Evolutionary conservation across 2,888 invertebrate genomes (phyloP).

Genomic region (Toxonevra muliebris): DNA sequence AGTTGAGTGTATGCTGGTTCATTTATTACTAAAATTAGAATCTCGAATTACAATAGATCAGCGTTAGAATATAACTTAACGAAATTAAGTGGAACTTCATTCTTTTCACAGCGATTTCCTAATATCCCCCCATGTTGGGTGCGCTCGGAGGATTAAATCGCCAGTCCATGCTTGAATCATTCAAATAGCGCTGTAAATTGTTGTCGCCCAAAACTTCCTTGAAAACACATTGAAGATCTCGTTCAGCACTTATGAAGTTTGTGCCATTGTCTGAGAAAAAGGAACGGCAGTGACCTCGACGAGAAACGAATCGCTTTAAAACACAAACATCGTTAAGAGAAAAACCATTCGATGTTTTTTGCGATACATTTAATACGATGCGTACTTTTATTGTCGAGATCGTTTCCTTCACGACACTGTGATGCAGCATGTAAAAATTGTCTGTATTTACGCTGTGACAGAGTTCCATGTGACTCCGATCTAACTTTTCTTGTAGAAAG

Average conservation of each 20-base stretch:
- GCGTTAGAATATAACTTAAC: too few species aligned
- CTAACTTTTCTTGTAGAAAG: too few species aligned
- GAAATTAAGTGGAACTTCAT: too few species aligned
- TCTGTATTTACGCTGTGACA: too few species aligned
- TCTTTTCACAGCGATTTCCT: conserved; percentile 26
- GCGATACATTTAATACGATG: conserved; percentile 6
- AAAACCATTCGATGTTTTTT: neutral
- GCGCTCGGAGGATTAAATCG: conserved; percentile 28
- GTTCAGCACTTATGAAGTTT: conserved; percentile 8
- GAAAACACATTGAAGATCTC: neutral
- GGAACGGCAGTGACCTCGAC: conserved; percentile 21
- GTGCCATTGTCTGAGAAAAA: conserved; percentile 4
- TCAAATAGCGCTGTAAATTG: neutral
- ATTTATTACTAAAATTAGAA: too few species aligned
- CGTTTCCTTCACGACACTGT: conserved; percentile 8
- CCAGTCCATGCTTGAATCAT: conserved; percentile 7
- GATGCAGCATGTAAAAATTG: conserved; percentile 6
- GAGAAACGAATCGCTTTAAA: conserved; percentile 26
- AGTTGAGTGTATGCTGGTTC: too few species aligned
- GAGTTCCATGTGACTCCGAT: too few species aligned
- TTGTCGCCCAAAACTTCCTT: neutral
- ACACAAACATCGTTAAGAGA: conserved; percentile 18
- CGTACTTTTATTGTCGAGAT: too few species aligned
- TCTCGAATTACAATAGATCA: too few species aligned
- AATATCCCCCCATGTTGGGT: conserved; percentile 30